phyloP scores from a whole-genome alignment of 2,113 vertebrate genomes.

The Poeciliopsis retropinna region DNA sequence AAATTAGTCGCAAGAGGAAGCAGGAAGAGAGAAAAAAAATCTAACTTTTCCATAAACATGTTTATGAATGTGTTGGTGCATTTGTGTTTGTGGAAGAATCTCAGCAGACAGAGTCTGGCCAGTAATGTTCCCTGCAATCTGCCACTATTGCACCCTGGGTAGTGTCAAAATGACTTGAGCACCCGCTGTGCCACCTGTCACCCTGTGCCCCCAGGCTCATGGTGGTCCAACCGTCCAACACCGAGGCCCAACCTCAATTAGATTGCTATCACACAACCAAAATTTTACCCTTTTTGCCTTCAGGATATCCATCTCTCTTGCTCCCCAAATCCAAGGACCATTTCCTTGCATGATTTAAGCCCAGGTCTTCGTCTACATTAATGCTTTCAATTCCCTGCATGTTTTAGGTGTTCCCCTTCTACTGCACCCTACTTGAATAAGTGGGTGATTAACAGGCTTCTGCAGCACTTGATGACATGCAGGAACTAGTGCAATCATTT shows the following conservation, averaged over 20 bases:
- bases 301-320: slow-evolving; percentile 34
- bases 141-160: slow-evolving; percentile 61
- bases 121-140: slow-evolving; percentile 53
- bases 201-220: slow-evolving; percentile 34
- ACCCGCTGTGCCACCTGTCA: slow-evolving; percentile 64
- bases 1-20: slow-evolving; percentile 3
- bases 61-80: background rate
- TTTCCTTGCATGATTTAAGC: slow-evolving; percentile 14
- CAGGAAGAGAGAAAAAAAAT: background rate
- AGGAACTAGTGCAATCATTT: too few relatives aligned
- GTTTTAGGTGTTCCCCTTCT: too few relatives aligned
- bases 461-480: too few relatives aligned
- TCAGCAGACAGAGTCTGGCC: slow-evolving; percentile 14
- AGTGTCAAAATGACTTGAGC: slow-evolving; percentile 54
- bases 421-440: too few relatives aligned
- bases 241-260: slow-evolving; percentile 56
- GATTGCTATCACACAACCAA: slow-evolving; percentile 50
- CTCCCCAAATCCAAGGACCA: slow-evolving; percentile 10
- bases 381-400: too few relatives aligned
- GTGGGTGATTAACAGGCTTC: too few relatives aligned
- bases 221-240: slow-evolving; percentile 37
- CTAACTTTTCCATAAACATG: background rate
- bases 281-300: slow-evolving; percentile 32
- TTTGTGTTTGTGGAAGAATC: slow-evolving; percentile 9
- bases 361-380: background rate